Conservation (phyloP, 2,113 vertebrate genomes). For the Protobothrops mucrosquamatus region DNA sequence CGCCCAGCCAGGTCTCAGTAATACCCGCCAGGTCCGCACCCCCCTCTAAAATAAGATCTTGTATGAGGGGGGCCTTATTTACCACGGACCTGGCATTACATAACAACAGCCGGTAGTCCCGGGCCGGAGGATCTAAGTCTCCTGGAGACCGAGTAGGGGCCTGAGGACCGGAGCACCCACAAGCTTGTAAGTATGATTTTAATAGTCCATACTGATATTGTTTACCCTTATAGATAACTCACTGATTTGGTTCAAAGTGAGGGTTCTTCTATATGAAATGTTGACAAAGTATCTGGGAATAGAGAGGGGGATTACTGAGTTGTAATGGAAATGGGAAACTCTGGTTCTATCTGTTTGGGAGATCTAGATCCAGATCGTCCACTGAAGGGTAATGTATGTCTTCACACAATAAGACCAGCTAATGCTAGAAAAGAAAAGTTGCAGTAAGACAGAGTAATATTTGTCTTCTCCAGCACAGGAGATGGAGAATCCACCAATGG, state of each 20-base stretch:
- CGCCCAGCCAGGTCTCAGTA: no score
- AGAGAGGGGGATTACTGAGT: neutral
- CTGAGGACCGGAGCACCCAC: no score
- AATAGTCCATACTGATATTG: neutral
- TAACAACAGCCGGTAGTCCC: no score
- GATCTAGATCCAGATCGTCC: neutral
- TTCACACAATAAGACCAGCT: neutral
- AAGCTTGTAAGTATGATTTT: neutral
- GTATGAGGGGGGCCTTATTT: no score
- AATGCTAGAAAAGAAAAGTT: neutral
- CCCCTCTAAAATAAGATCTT: no score
- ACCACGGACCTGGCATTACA: no score
- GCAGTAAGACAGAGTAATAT: neutral
- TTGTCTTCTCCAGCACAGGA: no score
- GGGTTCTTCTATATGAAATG: neutral
- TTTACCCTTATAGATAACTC: neutral
- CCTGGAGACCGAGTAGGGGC: no score
- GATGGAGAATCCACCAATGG: no score
- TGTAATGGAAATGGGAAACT: neutral
- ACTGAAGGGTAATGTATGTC: neutral
- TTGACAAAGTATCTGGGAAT: neutral
- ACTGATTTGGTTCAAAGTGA: neutral
- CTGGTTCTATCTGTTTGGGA: neutral
- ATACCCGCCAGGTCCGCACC: no score
- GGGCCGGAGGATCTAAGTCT: no score